Conservation (phyloP, 92 coral and sea anemone species). For the Bergia sp. region DNA sequence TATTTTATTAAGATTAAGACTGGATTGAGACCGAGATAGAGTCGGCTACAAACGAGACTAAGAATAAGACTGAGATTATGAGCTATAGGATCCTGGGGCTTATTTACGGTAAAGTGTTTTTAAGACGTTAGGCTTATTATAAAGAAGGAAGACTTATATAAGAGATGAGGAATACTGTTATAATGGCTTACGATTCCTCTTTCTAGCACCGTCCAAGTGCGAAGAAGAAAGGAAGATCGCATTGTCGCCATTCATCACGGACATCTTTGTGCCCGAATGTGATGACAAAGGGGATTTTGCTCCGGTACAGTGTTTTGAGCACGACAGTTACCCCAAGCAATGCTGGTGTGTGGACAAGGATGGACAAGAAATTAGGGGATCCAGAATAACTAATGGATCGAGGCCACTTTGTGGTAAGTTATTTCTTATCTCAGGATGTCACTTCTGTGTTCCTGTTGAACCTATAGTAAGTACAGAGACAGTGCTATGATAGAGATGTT, state of each 20-base stretch:
- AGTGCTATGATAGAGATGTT: neutral
- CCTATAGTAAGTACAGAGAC: neutral
- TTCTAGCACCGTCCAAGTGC: slow-evolving; percentile 70
- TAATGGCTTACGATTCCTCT: neutral
- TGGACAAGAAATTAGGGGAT: slow-evolving; percentile 85
- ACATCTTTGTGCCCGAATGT: slow-evolving; percentile 86
- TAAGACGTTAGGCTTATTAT: neutral
- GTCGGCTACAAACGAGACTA: too few relatives aligned
- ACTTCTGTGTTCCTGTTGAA: neutral
- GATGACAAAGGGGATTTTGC: slow-evolving; percentile 70
- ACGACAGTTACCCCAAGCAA: slow-evolving; percentile 75
- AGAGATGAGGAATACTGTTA: too few relatives aligned
- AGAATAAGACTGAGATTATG: too few relatives aligned
- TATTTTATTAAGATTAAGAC: too few relatives aligned
- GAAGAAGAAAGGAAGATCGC: slow-evolving; percentile 84
- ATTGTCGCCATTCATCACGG: slow-evolving; percentile 66
- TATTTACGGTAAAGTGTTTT: too few relatives aligned
- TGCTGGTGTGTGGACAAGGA: slow-evolving; percentile 96
- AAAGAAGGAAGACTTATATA: neutral
- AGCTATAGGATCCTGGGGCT: too few relatives aligned
- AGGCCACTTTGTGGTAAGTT: slow-evolving; percentile 72
- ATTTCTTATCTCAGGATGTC: neutral
- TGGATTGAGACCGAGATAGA: too few relatives aligned
- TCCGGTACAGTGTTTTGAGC: slow-evolving; percentile 90
- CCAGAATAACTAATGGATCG: slow-evolving; percentile 67